These are phyloP conservation scores for Theocolax elegans DNA, from an alignment of 1,140 invertebrate genomes.

Conservation along the genomic window DNA sequence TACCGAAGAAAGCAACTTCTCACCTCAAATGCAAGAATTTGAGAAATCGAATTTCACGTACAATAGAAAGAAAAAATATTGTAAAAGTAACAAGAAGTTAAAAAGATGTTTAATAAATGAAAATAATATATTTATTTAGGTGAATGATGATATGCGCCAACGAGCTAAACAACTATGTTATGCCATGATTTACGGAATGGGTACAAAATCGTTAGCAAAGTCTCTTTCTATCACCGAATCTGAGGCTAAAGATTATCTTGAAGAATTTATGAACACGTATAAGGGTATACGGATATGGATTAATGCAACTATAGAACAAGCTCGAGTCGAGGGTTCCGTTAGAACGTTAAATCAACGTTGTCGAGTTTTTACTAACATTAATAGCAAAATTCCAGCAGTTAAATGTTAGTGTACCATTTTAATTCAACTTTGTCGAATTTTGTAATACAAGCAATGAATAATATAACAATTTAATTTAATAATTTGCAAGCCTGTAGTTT, in stretches of 20 bases:
- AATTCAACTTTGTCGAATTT: background rate
- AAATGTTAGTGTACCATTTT: slow-evolving; percentile 73
- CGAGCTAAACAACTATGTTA: slow-evolving; percentile 95
- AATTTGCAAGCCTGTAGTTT: too few relatives aligned
- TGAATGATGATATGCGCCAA: slow-evolving; percentile 81
- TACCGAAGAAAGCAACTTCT: too few relatives aligned
- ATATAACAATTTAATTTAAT: slow-evolving; percentile 2
- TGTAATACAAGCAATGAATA: background rate
- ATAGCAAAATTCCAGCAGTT: slow-evolving; percentile 70
- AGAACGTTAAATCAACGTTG: slow-evolving; percentile 84
- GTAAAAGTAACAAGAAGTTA: too few relatives aligned
- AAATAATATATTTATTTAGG: too few relatives aligned
- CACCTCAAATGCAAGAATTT: too few relatives aligned
- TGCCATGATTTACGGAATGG: slow-evolving; percentile 98
- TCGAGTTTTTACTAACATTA: slow-evolving; percentile 84
- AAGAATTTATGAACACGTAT: slow-evolving; percentile 86
- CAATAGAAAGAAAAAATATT: too few relatives aligned
- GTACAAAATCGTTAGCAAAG: slow-evolving; percentile 84
- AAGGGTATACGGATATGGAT: slow-evolving; percentile 79
- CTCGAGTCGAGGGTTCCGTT: slow-evolving; percentile 80
- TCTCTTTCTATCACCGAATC: slow-evolving; percentile 82
- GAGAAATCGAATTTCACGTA: too few relatives aligned
- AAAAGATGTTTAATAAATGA: too few relatives aligned
- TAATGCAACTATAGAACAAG: slow-evolving; percentile 74
- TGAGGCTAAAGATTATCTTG: slow-evolving; percentile 84